Base-by-base conservation (phyloP, 2,113 vertebrate species). In the Cephalopterus ornatus region DNA sequence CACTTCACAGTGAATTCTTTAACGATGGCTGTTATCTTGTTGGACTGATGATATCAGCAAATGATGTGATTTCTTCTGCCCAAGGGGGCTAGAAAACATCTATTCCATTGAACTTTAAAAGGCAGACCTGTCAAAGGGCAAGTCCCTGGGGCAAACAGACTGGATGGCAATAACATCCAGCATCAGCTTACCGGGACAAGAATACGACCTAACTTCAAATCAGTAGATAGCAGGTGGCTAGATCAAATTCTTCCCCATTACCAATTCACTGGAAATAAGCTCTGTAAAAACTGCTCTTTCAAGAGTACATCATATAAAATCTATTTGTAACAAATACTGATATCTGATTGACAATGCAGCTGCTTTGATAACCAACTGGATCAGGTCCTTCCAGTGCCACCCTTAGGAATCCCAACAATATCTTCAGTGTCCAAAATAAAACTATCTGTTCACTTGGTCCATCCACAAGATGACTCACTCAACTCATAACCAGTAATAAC, bases 31-130 rank as follows among this genome's bases (percentile, higher is more conserved):
- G 84, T 89, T 92, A 91, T 56, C 44, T 87, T 92, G 87, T 77
- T 92, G 89, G 82, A 88, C 63, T 90, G 95, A 95, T 95, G 82
- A 88, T 90, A 96, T 74, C 90, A 95, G 94, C 87, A 96, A 95
- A 95, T 53, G 33, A 95, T 67, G 55, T 88, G 90, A 96, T 95
- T 94, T 96, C 88, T 90, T 83, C 82, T 90, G 46, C 78, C 71
- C 90, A 71, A 66, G 71, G 13, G 78, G 47, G 39, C 35, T 88
- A 62, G 75, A 92, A 96, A 96, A 92, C 82, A 95, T 90, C 93
- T 94, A 92, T 90, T 94, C 71, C 65, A 83, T 88, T 96, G 95
- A 96, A 96, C 90, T 90, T 92, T 83, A 95, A 88, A 96, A 95
- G 88, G 78, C 75, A 95, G 79, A 88, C 24, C 59, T 83, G 75